Evolutionary conservation across 2,113 vertebrate species (phyloP), one percentile per base, ranked within the genome.

Genomic region (Seriola aureovittata): DNA sequence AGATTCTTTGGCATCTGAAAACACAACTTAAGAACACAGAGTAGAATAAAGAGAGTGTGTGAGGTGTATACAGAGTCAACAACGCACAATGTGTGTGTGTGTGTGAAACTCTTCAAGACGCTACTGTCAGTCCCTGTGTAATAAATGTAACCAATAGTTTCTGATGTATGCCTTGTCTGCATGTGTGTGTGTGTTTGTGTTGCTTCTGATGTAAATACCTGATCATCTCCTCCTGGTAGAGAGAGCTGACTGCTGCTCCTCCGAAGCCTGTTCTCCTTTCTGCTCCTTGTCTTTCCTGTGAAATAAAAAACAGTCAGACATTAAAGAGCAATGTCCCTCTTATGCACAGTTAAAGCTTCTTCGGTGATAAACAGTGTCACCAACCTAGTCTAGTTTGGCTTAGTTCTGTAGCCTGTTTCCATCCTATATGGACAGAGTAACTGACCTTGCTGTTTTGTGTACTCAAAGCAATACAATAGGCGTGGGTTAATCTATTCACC

Each of bases 141-240:
- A 40, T 52, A 16, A 55, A 62, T 12, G 2, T 57, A 46, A 36
- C 5, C 21, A 11, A 4, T 2, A 16, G 4, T 36, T 69, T 67
- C 36, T 55, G 19, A 62, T 69, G 11, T 46, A 8, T 48, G 52
- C 21, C 12, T 69, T 68, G 11, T 64, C 8, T 55, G 23, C 40
- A 36, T 42, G 8, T 46, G 59, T 74, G 50, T 68, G 55, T 58
- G 32, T 52, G 48, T 81, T 5, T 68, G 32, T 40, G 58, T 58
- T 36, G 40, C 8, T 34, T 38, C 14, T 34, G 32, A 40, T 8
- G 44, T 68, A 55, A 29, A 76, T 96, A 99, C 98, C 98, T 97
- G 95, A 99, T 98, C 78, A 93, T 98, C 95, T 99, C 98, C 94
- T 98, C 97, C 86, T 98, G 97, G 94, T 99, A 99, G 1, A 99